phyloP scores from a whole-genome alignment of 2,113 vertebrate species.

The Acrocephalus arundinaceus region DNA sequence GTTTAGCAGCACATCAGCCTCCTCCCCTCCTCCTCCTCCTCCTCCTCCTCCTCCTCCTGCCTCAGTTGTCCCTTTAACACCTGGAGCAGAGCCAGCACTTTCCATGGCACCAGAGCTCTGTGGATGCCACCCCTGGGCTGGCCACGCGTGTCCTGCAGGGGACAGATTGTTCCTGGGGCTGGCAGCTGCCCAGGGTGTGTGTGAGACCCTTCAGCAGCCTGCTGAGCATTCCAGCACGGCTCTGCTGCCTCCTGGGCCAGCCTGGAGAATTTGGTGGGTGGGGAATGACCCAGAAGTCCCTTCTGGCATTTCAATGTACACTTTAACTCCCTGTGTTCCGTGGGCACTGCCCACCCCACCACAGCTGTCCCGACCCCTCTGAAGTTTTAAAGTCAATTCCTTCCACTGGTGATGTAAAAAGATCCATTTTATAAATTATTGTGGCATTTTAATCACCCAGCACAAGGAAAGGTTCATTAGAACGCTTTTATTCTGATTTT shows the following conservation, averaged over 20 bases:
- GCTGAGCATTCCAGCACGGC: background rate
- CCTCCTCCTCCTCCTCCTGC: background rate
- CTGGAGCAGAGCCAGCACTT: background rate
- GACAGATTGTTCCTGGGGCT: background rate
- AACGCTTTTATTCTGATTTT: background rate
- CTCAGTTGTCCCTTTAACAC: background rate
- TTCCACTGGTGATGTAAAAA: background rate
- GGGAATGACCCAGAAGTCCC: background rate
- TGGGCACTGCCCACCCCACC: background rate
- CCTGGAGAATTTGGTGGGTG: background rate
- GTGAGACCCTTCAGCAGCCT: background rate
- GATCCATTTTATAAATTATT: background rate
- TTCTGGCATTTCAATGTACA: background rate
- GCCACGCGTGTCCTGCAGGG: background rate
- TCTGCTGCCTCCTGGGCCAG: background rate
- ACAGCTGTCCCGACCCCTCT: background rate
- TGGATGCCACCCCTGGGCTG: background rate
- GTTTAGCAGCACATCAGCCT: background rate
- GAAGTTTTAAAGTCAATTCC: background rate
- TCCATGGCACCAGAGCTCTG: background rate
- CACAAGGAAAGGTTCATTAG: background rate
- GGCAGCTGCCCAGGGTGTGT: background rate
- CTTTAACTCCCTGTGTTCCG: background rate
- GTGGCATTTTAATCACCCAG: background rate
- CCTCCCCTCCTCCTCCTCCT: background rate